Evolutionary conservation across 2,888 invertebrate species (phyloP).

Genomic region (Heliothis peltigera): DNA sequence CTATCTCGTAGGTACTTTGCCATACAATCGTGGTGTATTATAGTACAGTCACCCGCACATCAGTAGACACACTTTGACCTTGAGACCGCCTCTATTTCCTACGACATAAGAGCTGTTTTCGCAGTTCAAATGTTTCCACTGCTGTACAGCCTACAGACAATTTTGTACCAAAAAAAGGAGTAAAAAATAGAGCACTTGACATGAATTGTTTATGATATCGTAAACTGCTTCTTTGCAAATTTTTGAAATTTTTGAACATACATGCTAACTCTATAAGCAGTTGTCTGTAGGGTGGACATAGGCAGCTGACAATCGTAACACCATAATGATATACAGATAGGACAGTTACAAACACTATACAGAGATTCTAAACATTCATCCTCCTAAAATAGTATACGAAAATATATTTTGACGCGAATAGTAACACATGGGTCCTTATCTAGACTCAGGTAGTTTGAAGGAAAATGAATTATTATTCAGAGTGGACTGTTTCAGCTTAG

Average conservation of each 20-base stretch:
- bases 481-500: not conserved
- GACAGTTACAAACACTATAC: conserved; percentile 33
- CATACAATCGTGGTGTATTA: not conserved
- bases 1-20: not conserved
- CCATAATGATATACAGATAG: conserved; percentile 27
- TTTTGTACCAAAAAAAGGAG: not conserved
- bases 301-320: conserved; percentile 42
- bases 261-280: too few relatives aligned
- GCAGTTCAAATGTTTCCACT: too few relatives aligned
- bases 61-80: too few relatives aligned
- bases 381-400: conserved; percentile 54
- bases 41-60: too few relatives aligned
- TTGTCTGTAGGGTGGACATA: too few relatives aligned
- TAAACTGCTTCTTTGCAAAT: too few relatives aligned
- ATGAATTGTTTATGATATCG: not conserved
- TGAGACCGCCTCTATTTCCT: too few relatives aligned
- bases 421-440: conserved; percentile 27
- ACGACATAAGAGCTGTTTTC: too few relatives aligned
- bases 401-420: conserved; percentile 47
- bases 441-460: conserved; percentile 36
- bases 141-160: too few relatives aligned
- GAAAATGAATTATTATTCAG: conserved; percentile 21
- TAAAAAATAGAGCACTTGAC: not conserved
- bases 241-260: too few relatives aligned
- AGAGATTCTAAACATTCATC: conserved; percentile 56